Evolutionary conservation across 2,888 invertebrate genomes (phyloP), one percentile per base, ranked within the genome.

Genomic region (Ormyrus pomaceus): DNA sequence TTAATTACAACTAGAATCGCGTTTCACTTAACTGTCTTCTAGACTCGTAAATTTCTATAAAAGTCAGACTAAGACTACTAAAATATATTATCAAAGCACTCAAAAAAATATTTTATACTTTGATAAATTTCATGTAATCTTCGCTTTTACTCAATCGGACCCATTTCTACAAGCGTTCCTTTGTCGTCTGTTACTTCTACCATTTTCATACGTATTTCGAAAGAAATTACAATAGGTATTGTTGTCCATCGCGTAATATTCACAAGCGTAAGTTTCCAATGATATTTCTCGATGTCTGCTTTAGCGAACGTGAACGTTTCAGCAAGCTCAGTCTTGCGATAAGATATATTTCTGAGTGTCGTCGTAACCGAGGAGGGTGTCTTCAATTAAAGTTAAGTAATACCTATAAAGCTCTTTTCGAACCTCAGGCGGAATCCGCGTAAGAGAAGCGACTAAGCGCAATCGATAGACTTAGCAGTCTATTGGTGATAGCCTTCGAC

Each of bases 401-500:
- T n/a, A 58, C 58, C 59, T 51, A 19, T 59, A 45, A n/a, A 51
- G 13, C 51, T 53, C 51, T 53, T n/a, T 66, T 9, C 45, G 19
- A 55, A 45, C 11, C 65, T 48, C 46, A 19, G n/a, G 34, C 59
- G 50, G 51, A 10, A 64, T 50, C 45, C 10, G 2, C 46, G 46
- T 19, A 45, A 13, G n/a, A 19, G 72, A 58, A 9, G 34, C 19
- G 64, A 70, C 77, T 72, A 64, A 65, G 53, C 11, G 55, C 74
- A 77, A 62, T 62, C 19, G 56, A 82, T 85, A 84, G 76, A 82
- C 82, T 85, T 78, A 72, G 85, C 82, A 77, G 76, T 86, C 84
- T 86, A 85, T 82, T 87, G 87, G 87, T 82, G 83, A 86, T 88
- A 88, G 87, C 80, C 82, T 86, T 88, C 85, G 87, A 89, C 88